Percentiles rank a stretch among this genome's conserved stretches.
Conservation (phyloP, 2,888 invertebrate species). For the Sinelater perroti region DNA sequence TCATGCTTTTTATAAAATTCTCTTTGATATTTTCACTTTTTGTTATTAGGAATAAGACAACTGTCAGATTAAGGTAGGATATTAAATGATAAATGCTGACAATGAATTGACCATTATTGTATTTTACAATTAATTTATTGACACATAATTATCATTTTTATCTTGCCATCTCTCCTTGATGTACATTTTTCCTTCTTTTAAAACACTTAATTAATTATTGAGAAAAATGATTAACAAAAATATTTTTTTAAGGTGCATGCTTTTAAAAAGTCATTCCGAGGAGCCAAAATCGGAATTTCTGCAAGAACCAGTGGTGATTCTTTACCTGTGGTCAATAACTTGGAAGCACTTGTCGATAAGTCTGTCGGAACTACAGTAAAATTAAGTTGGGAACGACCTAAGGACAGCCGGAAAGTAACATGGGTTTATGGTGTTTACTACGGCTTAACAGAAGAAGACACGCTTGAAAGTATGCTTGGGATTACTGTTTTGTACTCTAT, state of each 20-base stretch:
- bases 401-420: constrained; percentile 64
- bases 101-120: too few species aligned
- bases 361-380: constrained; percentile 69
- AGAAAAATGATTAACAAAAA: too few species aligned
- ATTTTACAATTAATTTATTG: too few species aligned
- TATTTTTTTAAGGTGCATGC: constrained; percentile 72
- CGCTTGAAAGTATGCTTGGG: constrained; percentile 69
- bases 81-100: too few species aligned
- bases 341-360: constrained; percentile 64
- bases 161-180: too few species aligned
- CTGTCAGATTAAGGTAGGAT: too few species aligned
- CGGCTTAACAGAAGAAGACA: constrained; percentile 66
- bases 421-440: constrained; percentile 80
- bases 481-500: background rate
- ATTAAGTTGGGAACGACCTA: constrained; percentile 73
- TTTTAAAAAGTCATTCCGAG: constrained; percentile 66
- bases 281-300: constrained; percentile 63
- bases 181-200: too few species aligned
- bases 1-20: too few species aligned
- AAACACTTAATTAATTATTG: too few species aligned
- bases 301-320: constrained; percentile 59
- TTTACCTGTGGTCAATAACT: constrained; percentile 50
- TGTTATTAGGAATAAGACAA: too few species aligned
- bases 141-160: too few species aligned
- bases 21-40: too few species aligned